Evolutionary conservation across 1,140 invertebrate genomes (phyloP).

Genomic region (Spodoptera frugiperda): DNA sequence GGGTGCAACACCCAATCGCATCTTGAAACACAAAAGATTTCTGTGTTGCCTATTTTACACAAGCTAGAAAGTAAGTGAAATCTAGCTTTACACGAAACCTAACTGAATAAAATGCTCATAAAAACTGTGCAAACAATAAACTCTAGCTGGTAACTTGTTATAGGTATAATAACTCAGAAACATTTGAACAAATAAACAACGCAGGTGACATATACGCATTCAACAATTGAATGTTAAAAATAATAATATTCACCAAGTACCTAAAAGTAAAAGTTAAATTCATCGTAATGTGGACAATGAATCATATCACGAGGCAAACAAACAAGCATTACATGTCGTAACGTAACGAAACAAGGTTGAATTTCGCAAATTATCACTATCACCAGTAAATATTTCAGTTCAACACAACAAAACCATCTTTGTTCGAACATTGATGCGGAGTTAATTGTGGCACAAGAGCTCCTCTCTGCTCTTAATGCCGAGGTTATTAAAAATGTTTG

Average conservation of each 20-base stretch:
- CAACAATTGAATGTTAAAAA: background rate
- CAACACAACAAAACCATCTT: constrained; percentile 41
- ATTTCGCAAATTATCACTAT: constrained; percentile 14
- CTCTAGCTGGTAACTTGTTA: too few relatives aligned
- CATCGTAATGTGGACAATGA: constrained; percentile 37
- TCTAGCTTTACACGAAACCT: background rate
- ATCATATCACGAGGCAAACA: constrained; percentile 2
- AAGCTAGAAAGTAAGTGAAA: constrained; percentile 7
- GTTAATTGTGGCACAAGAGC: constrained; percentile 35
- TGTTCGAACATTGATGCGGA: constrained; percentile 24
- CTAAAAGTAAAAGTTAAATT: constrained; percentile 38
- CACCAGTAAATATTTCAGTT: constrained; percentile 21
- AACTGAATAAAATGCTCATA: constrained; percentile 1
- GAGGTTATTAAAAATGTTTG: constrained; percentile 42
- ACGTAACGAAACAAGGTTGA: constrained; percentile 14
- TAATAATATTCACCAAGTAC: constrained; percentile 6
- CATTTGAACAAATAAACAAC: background rate
- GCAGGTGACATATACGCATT: background rate
- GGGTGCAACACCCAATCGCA: background rate
- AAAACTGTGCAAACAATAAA: background rate
- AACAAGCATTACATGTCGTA: background rate
- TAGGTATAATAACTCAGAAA: background rate
- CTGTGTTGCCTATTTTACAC: background rate
- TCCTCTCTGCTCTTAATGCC: constrained; percentile 5
- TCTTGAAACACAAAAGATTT: background rate